Conservation (phyloP, 2,113 vertebrate genomes). For the Zosterops pallidus region DNA sequence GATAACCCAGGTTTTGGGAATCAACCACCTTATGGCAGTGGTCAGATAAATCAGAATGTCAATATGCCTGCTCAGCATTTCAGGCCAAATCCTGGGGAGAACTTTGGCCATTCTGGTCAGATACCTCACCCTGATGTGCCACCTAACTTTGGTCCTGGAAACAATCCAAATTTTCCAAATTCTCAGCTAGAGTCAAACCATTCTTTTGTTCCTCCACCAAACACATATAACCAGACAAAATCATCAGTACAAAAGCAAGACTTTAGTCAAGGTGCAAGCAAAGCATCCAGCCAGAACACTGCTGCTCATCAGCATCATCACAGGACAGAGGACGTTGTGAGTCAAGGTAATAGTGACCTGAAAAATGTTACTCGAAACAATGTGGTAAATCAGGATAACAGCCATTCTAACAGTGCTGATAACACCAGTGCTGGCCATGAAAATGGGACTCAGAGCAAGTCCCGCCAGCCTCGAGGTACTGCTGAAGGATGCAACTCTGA, state of each 20-base stretch:
- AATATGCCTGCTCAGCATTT: constrained; percentile 77
- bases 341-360: constrained; percentile 67
- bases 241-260: constrained; percentile 73
- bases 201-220: constrained; percentile 74
- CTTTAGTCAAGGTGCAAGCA: constrained; percentile 66
- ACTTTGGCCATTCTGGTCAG: constrained; percentile 72
- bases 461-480: constrained; percentile 65
- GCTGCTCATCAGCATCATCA: constrained; percentile 71
- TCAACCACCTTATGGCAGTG: constrained; percentile 67
- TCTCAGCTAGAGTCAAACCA: constrained; percentile 71
- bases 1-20: constrained; percentile 74
- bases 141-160: constrained; percentile 72
- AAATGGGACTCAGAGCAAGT: constrained; percentile 74
- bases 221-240: constrained; percentile 67
- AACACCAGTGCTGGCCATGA: constrained; percentile 69
- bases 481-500: constrained; percentile 66
- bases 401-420: constrained; percentile 68
- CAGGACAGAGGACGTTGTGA: constrained; percentile 70
- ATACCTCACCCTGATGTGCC: constrained; percentile 69
- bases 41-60: constrained; percentile 70
- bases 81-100: constrained; percentile 75
- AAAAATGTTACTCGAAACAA: constrained; percentile 67
- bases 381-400: constrained; percentile 60
- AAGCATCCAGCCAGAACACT: constrained; percentile 62
- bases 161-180: constrained; percentile 66